Base-by-base conservation (phyloP, 2,888 invertebrate genomes). In the Tipula helvola region DNA sequence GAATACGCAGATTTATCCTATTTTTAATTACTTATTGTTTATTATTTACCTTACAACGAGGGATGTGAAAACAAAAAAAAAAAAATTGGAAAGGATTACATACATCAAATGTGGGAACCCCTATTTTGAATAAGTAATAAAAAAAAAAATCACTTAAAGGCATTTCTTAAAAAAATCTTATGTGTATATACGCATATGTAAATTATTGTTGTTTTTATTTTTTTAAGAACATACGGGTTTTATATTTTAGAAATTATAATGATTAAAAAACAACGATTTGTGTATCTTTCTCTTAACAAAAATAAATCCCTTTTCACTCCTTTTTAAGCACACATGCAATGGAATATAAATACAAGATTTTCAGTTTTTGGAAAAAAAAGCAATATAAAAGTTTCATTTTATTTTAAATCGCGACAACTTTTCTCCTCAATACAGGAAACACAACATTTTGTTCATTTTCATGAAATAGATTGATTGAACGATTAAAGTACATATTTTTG, bases 1-100 rank as follows among this genome's bases (percentile, higher is more conserved):
- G 71, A 71, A 71, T 28, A 71, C 71, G 71, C 71, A 71, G 28
- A 71, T 71, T 71, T 71, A 71, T 71, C 71, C 71, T 71, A 71
- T 71, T 71, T 71, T 71, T 71, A 71, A 71, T 71, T 71, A 71
- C 71, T 71, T 71, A 71, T 71, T 71, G 71, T 71, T 71, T 71
- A 28, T 16, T 71, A 71, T 71, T 71, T 71, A 71, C 71, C 28
- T 71, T 71, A 71, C 28, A 4, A 71, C 18, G 71, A 71, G 13
- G 10, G 28, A 71, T 71, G 71, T 71, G 71, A 28, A 52, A 39
- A 39, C 28, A 28, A 28, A 28, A 28, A 39, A 28, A 28, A 28
- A 28, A 39, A 39, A 39, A 39, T 16, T 16, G n/a, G 16, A 57
- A 71, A 71, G 71, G 71, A 71, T 71, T 71, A 71, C 71, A 28